phyloP scores from a whole-genome alignment of 2,113 vertebrate species.

The Sigmodon hispidus region DNA sequence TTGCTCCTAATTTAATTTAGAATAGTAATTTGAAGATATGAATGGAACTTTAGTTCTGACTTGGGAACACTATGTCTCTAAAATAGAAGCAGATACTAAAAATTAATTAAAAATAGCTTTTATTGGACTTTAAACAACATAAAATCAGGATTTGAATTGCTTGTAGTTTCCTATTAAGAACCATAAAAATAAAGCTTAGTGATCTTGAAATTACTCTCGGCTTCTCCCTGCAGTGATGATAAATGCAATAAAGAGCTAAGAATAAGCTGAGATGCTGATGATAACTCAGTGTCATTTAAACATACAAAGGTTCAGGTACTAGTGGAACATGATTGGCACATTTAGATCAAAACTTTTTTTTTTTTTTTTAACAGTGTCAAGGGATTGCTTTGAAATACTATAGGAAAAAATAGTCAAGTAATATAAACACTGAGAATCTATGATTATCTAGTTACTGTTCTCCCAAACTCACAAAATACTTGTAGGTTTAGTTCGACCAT shows the following conservation, averaged over 20 bases:
- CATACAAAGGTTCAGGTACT: not conserved
- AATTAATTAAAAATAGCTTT: conserved; percentile 9
- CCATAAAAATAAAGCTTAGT: not conserved
- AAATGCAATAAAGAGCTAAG: not conserved
- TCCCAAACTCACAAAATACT: not conserved
- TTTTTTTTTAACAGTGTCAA: not conserved
- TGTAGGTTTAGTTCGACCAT: not conserved
- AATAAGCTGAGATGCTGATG: not conserved
- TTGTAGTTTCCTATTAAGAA: not conserved
- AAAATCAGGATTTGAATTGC: conserved; percentile 47
- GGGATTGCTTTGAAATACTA: not conserved
- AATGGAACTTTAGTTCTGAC: not conserved
- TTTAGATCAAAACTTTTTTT: not conserved
- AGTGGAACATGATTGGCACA: not conserved
- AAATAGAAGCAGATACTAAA: conserved; percentile 32
- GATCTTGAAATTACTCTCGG: not conserved
- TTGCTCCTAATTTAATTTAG: conserved; percentile 44
- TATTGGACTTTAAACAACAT: conserved; percentile 12
- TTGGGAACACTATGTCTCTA: not conserved
- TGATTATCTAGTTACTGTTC: not conserved
- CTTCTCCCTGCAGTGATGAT: not conserved
- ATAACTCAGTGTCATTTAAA: not conserved
- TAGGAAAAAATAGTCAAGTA: conserved; percentile 21
- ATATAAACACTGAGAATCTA: not conserved
- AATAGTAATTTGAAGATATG: conserved; percentile 33